phyloP scores from a whole-genome alignment of 2,888 invertebrate genomes.

The Cantharis flavilabris region DNA sequence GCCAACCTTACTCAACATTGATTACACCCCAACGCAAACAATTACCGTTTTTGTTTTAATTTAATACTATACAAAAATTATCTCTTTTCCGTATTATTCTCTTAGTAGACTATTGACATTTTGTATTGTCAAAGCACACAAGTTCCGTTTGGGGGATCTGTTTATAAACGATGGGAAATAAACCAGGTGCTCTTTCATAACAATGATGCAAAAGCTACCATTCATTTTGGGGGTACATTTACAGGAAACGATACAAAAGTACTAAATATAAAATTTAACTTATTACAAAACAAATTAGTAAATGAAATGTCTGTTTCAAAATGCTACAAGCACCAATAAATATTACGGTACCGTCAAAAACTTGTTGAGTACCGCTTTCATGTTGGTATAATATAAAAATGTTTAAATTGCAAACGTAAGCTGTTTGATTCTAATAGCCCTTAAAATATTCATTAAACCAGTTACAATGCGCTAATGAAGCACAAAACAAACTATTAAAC shows the following conservation, averaged over 20 bases:
- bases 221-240: not conserved
- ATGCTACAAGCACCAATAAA: not conserved
- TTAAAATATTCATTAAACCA: not conserved
- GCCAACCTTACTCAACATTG: constrained; percentile 37
- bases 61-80: constrained; percentile 1
- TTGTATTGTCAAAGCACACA: constrained; percentile 4
- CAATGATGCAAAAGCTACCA: constrained; percentile 3
- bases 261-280: not conserved
- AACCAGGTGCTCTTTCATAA: constrained; percentile 18
- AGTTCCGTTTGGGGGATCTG: constrained; percentile 3
- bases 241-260: not conserved
- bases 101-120: not conserved
- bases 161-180: constrained; percentile 24
- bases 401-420: not conserved
- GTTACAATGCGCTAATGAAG: not conserved
- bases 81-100: not conserved
- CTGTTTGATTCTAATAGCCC: not conserved
- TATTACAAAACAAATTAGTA: not conserved
- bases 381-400: not conserved
- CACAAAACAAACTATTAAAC: not conserved
- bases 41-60: constrained; percentile 26
- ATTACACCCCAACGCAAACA: constrained; percentile 34
- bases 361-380: not conserved
- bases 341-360: not conserved
- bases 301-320: not conserved